A percentile compares a stretch with the other conserved stretches of the same genome.
Conservation (phyloP, 2,113 vertebrate genomes). For the Brevimyrus niger region DNA sequence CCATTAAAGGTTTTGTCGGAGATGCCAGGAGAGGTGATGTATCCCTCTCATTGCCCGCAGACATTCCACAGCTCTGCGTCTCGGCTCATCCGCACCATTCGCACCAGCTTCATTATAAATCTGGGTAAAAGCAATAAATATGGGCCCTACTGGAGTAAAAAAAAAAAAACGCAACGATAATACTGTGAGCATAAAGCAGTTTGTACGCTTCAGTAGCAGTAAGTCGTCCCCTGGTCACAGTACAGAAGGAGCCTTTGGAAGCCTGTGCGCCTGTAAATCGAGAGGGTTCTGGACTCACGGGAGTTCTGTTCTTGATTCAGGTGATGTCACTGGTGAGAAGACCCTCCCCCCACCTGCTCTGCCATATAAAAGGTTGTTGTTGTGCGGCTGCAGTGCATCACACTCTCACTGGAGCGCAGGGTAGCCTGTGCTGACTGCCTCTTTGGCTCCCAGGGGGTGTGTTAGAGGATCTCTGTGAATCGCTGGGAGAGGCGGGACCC, state of each 20-base stretch:
- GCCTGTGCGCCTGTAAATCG: background rate
- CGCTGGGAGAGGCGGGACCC: background rate
- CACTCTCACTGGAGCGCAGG: background rate
- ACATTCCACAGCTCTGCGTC: background rate
- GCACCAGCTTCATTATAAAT: background rate
- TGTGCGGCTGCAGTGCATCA: constrained; percentile 41
- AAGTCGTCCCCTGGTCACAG: background rate
- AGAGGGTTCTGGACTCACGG: background rate
- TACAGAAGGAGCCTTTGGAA: background rate
- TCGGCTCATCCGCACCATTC: background rate
- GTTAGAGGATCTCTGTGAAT: background rate
- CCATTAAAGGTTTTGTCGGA: background rate
- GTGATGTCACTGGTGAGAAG: constrained; percentile 44
- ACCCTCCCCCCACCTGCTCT: constrained; percentile 30
- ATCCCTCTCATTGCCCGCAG: background rate
- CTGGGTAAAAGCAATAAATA: background rate
- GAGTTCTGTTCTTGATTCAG: constrained; percentile 24
- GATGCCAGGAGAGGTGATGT: background rate
- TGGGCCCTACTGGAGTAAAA: background rate
- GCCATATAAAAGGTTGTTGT: constrained; percentile 55
- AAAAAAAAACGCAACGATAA: background rate
- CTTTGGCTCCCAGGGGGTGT: background rate
- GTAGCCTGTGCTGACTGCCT: background rate
- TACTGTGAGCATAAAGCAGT: background rate
- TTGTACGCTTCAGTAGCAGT: background rate